These are phyloP conservation scores for Sinodicranocentrus sp. DNA, from an alignment of 2,888 invertebrate genomes.

Conservation along the genomic window DNA sequence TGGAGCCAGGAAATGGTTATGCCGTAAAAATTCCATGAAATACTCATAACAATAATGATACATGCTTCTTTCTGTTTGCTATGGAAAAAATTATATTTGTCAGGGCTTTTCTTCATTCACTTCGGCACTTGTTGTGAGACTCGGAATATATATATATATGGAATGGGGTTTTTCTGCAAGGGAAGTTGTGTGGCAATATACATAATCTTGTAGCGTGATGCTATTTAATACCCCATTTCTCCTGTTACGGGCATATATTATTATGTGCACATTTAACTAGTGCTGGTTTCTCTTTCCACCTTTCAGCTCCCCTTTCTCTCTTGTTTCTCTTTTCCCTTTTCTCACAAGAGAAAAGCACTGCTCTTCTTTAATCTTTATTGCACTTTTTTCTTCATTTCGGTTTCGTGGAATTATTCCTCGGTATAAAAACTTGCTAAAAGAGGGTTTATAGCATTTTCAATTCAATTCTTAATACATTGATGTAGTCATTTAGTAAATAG, in stretches of 20 bases:
- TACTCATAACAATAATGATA: constrained; percentile 44
- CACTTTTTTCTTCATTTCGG: too few relatives aligned
- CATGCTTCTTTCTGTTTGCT: constrained; percentile 37
- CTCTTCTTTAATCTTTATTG: too few relatives aligned
- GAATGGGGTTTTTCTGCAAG: neutral
- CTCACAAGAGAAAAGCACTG: neutral
- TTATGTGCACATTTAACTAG: neutral
- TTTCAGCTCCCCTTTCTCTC: neutral
- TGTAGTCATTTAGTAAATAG: too few relatives aligned
- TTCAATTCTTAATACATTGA: too few relatives aligned
- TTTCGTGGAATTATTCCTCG: too few relatives aligned
- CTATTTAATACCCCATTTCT: constrained; percentile 22
- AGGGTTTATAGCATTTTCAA: too few relatives aligned
- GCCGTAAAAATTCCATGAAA: constrained; percentile 62
- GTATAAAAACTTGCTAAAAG: too few relatives aligned
- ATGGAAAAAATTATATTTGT: constrained; percentile 17
- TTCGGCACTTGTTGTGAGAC: neutral
- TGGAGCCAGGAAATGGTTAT: constrained; percentile 52
- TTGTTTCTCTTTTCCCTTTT: neutral
- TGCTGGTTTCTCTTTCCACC: neutral
- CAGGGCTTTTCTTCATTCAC: neutral
- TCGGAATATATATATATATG: neutral
- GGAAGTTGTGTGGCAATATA: constrained; percentile 6
- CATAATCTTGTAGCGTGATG: constrained; percentile 2
- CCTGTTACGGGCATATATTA: constrained; percentile 3